Conservation (phyloP, 2,113 vertebrate species). For the Sorex fumeus region DNA sequence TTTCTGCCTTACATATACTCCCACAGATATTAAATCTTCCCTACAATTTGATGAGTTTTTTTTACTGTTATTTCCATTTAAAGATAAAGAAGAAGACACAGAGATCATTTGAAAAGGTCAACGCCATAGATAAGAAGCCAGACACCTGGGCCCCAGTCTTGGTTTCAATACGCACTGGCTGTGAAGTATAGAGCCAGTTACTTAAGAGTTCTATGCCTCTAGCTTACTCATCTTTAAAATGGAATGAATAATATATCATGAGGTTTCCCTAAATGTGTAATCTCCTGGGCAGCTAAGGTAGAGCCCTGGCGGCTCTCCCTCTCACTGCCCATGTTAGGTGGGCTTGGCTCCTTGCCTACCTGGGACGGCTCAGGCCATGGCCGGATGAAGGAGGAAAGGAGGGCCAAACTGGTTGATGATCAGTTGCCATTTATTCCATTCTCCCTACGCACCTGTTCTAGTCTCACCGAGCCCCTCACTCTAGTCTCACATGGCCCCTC, state of each 20-base stretch:
- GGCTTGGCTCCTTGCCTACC: too few species aligned
- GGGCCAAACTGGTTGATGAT: too few species aligned
- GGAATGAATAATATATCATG: not conserved
- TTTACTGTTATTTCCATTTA: not conserved
- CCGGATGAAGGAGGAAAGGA: too few species aligned
- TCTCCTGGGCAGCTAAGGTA: too few species aligned
- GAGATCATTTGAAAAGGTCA: not conserved
- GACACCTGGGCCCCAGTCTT: not conserved
- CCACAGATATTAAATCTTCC: slow-evolving; percentile 45
- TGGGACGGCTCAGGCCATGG: too few species aligned
- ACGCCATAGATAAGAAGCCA: not conserved
- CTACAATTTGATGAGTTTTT: slow-evolving; percentile 1
- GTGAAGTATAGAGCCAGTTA: not conserved
- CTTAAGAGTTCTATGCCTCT: not conserved
- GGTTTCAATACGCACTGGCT: not conserved
- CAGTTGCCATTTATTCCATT: too few species aligned
- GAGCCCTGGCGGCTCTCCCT: too few species aligned
- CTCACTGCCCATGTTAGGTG: too few species aligned
- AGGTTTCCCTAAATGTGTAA: not conserved
- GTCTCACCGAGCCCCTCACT: too few species aligned
- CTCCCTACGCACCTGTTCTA: too few species aligned
- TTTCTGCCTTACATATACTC: slow-evolving; percentile 36
- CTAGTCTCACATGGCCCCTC: too few species aligned
- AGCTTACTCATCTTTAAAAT: slow-evolving; percentile 31
- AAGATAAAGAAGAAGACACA: slow-evolving; percentile 18